Base-by-base conservation (phyloP, 2,113 vertebrate species). In the Rhinolophus sinicus region DNA sequence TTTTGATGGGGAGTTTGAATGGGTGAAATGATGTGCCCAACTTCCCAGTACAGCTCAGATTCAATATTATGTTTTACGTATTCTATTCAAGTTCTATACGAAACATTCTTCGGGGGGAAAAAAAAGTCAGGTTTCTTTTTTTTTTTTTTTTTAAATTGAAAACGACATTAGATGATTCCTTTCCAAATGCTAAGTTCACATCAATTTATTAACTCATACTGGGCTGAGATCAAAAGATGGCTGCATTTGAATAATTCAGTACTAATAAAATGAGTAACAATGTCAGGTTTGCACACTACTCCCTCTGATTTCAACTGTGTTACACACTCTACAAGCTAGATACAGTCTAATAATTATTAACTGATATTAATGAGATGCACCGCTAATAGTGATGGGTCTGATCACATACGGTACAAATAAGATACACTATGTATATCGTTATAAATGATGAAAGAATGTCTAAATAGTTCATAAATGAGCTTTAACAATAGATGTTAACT, bases 361-460 rank as follows among this genome's bases (percentile, higher is more conserved):
- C 13, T 54, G 9, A n/a, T 44, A n/a, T 77, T 40, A 60, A 90
- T 3, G 2, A 60, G 38, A 72, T 60, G 3, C 28, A 33, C 47
- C 18, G 78, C 5, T 60, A 19, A 70, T 4, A 70, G 19, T 62
- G 22, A 65, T 28, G 28, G n/a, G 12, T 35, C 24, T 64, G 30
- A 80, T 64, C 73, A 90, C 54, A 77, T 52, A 77, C 73, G 35
- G 26, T 56, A 35, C 30, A 86, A 77, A 90, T 60, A 47, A 10
- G 10, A 84, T 47, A n/a, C 5, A 3, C 26, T 75, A 26, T 12
- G 3, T n/a, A 62, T 33, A 60, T 21, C 22, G 65, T 77, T 65
- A 54, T 26, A 47, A 69, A 35, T n/a, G 9, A 16, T 35, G 19
- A 56, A 92, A 67, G 35, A 50, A 40, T 47, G 2, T 35, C 15